Evolutionary conservation across 1,140 invertebrate genomes (phyloP).

Genomic region (Hestina assimilis): DNA sequence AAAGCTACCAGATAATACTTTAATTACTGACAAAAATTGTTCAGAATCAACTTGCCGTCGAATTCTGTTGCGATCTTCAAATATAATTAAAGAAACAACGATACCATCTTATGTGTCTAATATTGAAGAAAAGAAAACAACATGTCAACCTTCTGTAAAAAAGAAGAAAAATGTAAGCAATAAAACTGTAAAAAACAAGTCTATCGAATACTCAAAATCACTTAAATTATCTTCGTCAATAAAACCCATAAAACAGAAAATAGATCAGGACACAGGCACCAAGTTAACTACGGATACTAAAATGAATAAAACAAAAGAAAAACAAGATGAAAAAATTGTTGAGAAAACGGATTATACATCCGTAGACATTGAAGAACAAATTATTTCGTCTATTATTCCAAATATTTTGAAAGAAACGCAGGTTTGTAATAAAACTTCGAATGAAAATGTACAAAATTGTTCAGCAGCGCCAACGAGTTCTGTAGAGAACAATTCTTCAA

Average conservation of each 20-base stretch:
- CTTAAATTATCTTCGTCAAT: background rate
- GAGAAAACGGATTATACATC: background rate
- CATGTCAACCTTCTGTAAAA: background rate
- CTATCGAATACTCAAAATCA: background rate
- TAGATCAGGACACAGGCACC: background rate
- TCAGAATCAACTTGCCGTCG: slow-evolving; percentile 2
- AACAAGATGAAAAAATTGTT: background rate
- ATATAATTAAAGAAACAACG: slow-evolving; percentile 4
- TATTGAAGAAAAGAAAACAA: background rate
- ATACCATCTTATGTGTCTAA: background rate
- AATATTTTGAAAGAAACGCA: background rate
- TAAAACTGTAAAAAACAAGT: background rate
- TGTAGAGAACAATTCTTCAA: no score
- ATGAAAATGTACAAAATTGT: background rate
- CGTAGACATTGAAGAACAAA: slow-evolving; percentile 23
- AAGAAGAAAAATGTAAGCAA: background rate
- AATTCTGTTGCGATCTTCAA: slow-evolving; percentile 38
- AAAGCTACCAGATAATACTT: background rate
- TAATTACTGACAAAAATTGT: background rate
- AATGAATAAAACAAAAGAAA: background rate
- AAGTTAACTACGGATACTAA: background rate
- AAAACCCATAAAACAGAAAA: background rate
- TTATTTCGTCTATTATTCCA: slow-evolving; percentile 13
- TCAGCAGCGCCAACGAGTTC: no score
- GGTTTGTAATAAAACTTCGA: background rate